A percentile compares a stretch with the other conserved stretches of the same genome.
Evolutionary conservation across 2,113 vertebrate genomes (phyloP).

Genomic region (western clawed frog (Xenopus tropicalis)): UCB_Xtro_10.0 CM004450.2:97727501-97728000

Average conservation of each 20-base stretch:
- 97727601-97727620: conserved; percentile 97
- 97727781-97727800: neutral
- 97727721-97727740: conserved; percentile 72
- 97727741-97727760: conserved; percentile 72
- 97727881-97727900: too few relatives aligned
- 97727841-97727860: too few relatives aligned
- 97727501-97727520: neutral
- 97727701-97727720: conserved; percentile 72
- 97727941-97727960: too few relatives aligned
- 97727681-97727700: conserved; percentile 76
- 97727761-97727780: conserved; percentile 67
- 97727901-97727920: too few relatives aligned
- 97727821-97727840: too few relatives aligned
- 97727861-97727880: too few relatives aligned
- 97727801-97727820: too few relatives aligned
- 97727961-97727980: too few relatives aligned
- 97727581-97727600: conserved; percentile 95
- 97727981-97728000: too few relatives aligned
- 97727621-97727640: conserved; percentile 95
- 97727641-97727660: conserved; percentile 94
- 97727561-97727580: conserved; percentile 97
- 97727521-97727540: conserved; percentile 68
- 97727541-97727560: conserved; percentile 92
- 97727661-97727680: conserved; percentile 95
- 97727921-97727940: too few relatives aligned